These are phyloP conservation scores for Bombus breviceps DNA, from an alignment of 1,140 invertebrate genomes.

Conservation along the genomic window DNA sequence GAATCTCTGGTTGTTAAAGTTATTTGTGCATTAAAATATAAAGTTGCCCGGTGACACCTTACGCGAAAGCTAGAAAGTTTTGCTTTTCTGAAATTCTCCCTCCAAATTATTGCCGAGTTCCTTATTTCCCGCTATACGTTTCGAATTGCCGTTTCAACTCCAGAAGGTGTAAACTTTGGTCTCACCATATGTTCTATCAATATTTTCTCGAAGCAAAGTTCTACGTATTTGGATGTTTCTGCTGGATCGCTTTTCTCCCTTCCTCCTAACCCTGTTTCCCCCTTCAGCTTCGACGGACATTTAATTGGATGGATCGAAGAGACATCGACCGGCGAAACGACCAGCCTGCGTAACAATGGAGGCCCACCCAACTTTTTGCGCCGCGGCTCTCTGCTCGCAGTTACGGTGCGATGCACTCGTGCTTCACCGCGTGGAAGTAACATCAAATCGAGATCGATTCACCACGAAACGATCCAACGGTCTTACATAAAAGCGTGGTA, in stretches of 20 bases:
- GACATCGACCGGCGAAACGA: conserved; percentile 51
- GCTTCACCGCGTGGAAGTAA: background rate
- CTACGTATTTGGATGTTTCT: background rate
- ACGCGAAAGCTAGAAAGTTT: too few species aligned
- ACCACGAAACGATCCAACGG: background rate
- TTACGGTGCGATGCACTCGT: conserved; percentile 24
- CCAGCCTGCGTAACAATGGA: conserved; percentile 43
- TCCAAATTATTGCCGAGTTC: background rate
- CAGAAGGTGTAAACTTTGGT: background rate
- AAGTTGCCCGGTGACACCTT: too few species aligned
- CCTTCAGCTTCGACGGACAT: conserved; percentile 21
- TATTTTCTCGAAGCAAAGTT: background rate
- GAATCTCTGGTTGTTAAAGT: too few species aligned
- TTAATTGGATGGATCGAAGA: conserved; percentile 62
- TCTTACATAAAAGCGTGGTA: background rate
- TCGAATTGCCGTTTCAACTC: background rate
- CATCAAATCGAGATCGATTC: background rate
- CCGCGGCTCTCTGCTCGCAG: background rate
- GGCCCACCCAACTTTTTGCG: conserved; percentile 44
- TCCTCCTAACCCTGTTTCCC: background rate
- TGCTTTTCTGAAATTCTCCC: background rate
- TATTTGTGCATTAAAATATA: too few species aligned
- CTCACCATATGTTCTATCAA: background rate
- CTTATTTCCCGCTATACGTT: background rate
- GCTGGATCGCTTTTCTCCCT: background rate